A percentile compares a stretch with the other conserved stretches of the same genome.
Conservation (phyloP, 2,797 vertebrate species). For the Channallabes apus region DNA sequence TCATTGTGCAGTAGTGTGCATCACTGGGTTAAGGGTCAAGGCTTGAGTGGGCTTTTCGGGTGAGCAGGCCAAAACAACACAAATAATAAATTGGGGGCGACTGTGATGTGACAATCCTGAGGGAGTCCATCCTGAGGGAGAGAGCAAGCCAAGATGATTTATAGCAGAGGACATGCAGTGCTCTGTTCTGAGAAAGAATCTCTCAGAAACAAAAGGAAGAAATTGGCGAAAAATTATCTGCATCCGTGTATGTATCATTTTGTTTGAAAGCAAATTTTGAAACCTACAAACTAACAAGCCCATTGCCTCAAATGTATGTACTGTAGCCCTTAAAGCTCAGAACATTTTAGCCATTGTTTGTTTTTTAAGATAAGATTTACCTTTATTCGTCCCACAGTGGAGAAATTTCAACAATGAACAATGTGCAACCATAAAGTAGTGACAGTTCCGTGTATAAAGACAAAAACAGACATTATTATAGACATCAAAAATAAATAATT, state of each 20-base stretch:
- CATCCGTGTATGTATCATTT: background rate
- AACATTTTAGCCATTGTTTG: no score
- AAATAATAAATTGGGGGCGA: constrained; percentile 50
- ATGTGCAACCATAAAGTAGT: no score
- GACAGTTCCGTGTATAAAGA: no score
- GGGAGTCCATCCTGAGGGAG: constrained; percentile 38
- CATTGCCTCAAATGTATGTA: constrained; percentile 2
- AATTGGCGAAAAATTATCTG: no score
- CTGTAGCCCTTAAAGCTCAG: background rate
- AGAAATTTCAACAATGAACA: no score
- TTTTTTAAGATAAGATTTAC: no score
- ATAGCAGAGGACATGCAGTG: constrained; percentile 16
- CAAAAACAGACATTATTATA: no score
- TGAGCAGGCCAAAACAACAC: constrained; percentile 32
- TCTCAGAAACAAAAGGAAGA: background rate
- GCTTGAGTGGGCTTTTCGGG: constrained; percentile 7
- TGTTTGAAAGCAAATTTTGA: constrained; percentile 34
- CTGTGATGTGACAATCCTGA: constrained; percentile 29
- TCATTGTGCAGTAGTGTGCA: background rate
- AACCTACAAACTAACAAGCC: background rate
- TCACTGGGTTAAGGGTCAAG: background rate
- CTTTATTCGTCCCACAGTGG: no score
- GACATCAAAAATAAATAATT: no score
- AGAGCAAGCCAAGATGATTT: constrained; percentile 43
- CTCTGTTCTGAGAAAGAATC: constrained; percentile 32